Base-by-base conservation (phyloP, 2,113 vertebrate genomes). In the Candoia aspera region DNA sequence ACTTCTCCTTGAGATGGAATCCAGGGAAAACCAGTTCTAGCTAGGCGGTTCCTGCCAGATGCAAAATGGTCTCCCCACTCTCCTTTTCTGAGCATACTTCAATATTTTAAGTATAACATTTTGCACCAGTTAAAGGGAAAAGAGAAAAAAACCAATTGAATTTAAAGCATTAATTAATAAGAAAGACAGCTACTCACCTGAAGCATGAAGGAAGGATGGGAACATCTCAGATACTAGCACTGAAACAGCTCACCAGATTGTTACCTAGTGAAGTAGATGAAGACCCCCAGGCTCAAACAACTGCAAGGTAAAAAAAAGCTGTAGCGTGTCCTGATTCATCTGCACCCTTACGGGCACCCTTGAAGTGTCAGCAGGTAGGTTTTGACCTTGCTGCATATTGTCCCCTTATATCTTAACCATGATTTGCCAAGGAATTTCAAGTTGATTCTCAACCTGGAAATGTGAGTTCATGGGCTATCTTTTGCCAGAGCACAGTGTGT, bases 391-490 rank as follows among this genome's bases (percentile, higher is more conserved):
- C 53, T n/a, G 4, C 55, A 85, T 21, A 89, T 19, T 79, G 15
- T 89, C 13, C 88, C 8, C 1, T 84, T 94, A 13, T 91, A 87
- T 60, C 64, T 86, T 57, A 90, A 91, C 54, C 86, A 54, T 84
- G 21, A 42, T 55, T 53, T 89, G 90, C 87, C 6, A 21, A 95
- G 91, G 86, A 88, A 91, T 95, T 91, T 57, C 58, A 91, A 88
- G 42, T 84, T 90, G 88, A 94, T 95, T 92, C 94, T 79, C 90
- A 95, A 88, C 94, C 57, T 58, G 2, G 1, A 90, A 95, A 60
- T 96, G 86, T 95, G 93, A 96, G 94, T 68, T 95, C 90, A 87
- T 90, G 90, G 58, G 17, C 15, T 94, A 92, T 94, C 94, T 93
- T 88, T 95, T 92, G 93, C 62, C 6, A 3, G 94, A 89, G 93